Percentiles rank a stretch among this genome's conserved stretches.
phyloP scores from a whole-genome alignment of 1,140 invertebrate genomes.

The Drosophila fuyamai region DNA sequence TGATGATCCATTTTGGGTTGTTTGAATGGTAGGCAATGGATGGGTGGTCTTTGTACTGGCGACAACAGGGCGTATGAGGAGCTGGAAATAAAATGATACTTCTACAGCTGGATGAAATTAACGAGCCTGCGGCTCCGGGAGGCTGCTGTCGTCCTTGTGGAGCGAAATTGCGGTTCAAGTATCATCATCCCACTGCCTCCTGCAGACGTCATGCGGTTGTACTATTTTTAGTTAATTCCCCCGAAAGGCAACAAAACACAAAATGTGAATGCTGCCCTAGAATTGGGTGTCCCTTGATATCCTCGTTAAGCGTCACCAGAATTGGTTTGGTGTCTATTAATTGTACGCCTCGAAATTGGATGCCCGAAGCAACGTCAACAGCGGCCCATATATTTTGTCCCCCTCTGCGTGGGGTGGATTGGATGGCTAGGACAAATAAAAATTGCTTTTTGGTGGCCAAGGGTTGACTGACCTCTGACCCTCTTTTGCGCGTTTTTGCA shows the following conservation, averaged over 20 bases:
- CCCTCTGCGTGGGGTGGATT: slow-evolving; percentile 7
- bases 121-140: slow-evolving; percentile 30
- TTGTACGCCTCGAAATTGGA: slow-evolving; percentile 52
- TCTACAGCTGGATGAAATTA: slow-evolving; percentile 22
- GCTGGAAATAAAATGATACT: slow-evolving; percentile 53
- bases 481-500: slow-evolving; percentile 34
- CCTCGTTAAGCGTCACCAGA: slow-evolving; percentile 12
- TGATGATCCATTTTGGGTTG: slow-evolving; percentile 8
- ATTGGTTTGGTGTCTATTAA: slow-evolving; percentile 50
- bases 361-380: slow-evolving; percentile 27
- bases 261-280: slow-evolving; percentile 40
- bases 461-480: slow-evolving; percentile 63
- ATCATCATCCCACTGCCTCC: slow-evolving; percentile 14
- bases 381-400: slow-evolving; percentile 38
- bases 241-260: slow-evolving; percentile 28
- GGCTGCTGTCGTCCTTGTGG: slow-evolving; percentile 52
- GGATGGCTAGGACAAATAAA: slow-evolving; percentile 45
- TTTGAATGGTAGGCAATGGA: neutral
- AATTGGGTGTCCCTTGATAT: slow-evolving; percentile 49
- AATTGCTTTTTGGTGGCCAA: slow-evolving; percentile 31
- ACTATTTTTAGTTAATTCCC: slow-evolving; percentile 73
- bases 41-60: slow-evolving; percentile 15
- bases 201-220: slow-evolving; percentile 43
- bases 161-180: slow-evolving; percentile 8
- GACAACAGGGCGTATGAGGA: slow-evolving; percentile 58